Evolutionary conservation across 2,797 vertebrate species (phyloP), one percentile per base, ranked within the genome.

Genomic region (Silurus lanzhouensis): DNA sequence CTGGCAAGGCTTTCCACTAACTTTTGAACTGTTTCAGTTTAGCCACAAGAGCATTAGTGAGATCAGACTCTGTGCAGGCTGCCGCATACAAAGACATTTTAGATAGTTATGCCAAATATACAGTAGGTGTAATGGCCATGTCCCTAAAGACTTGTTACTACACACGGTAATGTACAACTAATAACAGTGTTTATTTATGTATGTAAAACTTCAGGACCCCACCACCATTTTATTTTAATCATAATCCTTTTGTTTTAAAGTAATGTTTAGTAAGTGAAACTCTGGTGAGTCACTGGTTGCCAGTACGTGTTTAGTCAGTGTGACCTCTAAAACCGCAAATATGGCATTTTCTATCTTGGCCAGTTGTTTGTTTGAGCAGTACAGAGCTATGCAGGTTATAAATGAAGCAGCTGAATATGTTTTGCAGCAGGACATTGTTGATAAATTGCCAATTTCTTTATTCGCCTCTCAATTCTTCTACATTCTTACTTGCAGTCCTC

Each of bases 331-430:
- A 52, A 81, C 64, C 64, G 68, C 44, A 38, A 52, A 71, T 82
- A 70, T 66, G 22, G 88, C 71, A 87, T 70, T 48, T 25, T 85
- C 70, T 82, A 66, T 83, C 79, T 82, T 48, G 80, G 66, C 82
- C 76, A 25, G 61, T 75, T 90, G 87, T 91, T 90, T 91, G 89
- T 90, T 88, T 90, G 83, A 91, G 31, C 80, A 84, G 79, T 86
- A 70, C 72, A 83, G 75, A 83, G 31, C 79, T 71, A 46, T 67
- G 82, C 20, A 82, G 68, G 82, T 86, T 88, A 86, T 88, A 79
- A 90, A 89, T 82, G 67, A 75, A 8, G 48, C 67, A 78, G 77
- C 77, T 83, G 64, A 55, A 66, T 64, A 66, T 13, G 74, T 78
- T 86, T 82, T 82, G 76, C 6, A 38, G 5, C 7, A 46, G 25